These are phyloP conservation scores for Xylota segnis DNA, from an alignment of 2,888 invertebrate genomes.

Conservation along the genomic window DNA sequence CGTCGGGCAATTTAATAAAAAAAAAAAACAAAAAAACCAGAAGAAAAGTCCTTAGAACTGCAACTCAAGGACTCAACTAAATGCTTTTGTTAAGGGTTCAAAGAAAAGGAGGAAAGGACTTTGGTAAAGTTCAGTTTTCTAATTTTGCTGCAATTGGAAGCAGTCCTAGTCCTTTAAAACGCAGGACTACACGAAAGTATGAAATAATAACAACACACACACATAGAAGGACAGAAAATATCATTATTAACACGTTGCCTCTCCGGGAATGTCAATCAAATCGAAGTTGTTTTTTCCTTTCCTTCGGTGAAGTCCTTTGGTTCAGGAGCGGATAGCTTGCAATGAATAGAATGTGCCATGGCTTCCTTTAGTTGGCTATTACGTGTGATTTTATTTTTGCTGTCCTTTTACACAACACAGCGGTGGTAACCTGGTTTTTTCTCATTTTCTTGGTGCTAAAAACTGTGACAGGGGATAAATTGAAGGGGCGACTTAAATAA, in stretches of 20 bases:
- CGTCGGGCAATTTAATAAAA: slow-evolving; percentile 20
- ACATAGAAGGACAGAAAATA: slow-evolving; percentile 38
- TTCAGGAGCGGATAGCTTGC: not conserved
- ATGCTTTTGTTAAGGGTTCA: slow-evolving; percentile 7
- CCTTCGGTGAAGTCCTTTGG: slow-evolving; percentile 14
- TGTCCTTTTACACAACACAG: not conserved
- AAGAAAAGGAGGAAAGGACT: not conserved
- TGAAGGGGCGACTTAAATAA: slow-evolving; percentile 21
- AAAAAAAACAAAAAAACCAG: not conserved
- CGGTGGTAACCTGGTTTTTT: slow-evolving; percentile 6
- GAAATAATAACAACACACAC: not conserved
- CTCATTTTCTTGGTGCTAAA: slow-evolving; percentile 54
- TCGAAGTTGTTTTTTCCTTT: slow-evolving; percentile 8
- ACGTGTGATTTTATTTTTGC: slow-evolving; percentile 16
- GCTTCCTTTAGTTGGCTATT: slow-evolving; percentile 51
- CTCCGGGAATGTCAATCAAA: slow-evolving; percentile 64
- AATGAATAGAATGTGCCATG: slow-evolving; percentile 42
- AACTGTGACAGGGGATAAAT: slow-evolving; percentile 62
- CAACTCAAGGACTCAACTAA: slow-evolving; percentile 5
- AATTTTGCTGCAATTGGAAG: slow-evolving; percentile 40
- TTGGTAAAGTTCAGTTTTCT: slow-evolving; percentile 51
- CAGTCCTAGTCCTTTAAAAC: not conserved
- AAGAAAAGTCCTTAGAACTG: not conserved
- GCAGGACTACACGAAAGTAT: not conserved
- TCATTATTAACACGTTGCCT: slow-evolving; percentile 56